Percentiles rank a stretch among this genome's conserved stretches.
phyloP scores from a whole-genome alignment of 2,113 vertebrate genomes.

The Pseudonaja textilis region DNA sequence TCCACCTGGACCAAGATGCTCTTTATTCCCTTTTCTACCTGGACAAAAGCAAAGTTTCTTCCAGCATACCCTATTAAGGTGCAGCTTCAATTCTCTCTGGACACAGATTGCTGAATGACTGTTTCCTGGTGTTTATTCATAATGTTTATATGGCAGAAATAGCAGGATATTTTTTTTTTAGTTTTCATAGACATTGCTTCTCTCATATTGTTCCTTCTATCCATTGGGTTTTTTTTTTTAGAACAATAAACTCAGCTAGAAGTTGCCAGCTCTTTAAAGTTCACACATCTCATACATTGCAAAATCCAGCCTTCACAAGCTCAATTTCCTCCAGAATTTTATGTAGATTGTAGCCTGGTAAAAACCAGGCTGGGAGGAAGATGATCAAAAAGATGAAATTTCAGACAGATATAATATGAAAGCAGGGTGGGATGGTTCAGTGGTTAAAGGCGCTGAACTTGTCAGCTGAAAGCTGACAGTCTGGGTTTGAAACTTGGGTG shows the following conservation, averaged over 20 bases:
- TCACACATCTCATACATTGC: constrained; percentile 8
- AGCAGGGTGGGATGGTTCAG: not conserved
- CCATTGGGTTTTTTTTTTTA: constrained; percentile 6
- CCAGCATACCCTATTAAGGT: constrained; percentile 28
- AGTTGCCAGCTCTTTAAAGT: constrained; percentile 4
- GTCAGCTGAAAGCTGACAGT: too few species aligned
- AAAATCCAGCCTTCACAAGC: not conserved
- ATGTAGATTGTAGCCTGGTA: not conserved
- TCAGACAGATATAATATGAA: not conserved
- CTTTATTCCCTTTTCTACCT: not conserved
- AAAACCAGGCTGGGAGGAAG: not conserved
- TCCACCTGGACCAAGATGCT: constrained; percentile 48
- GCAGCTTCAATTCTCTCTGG: constrained; percentile 15
- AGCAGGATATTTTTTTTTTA: constrained; percentile 22
- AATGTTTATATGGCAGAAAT: constrained; percentile 26
- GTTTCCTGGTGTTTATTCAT: not conserved
- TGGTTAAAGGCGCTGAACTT: not conserved
- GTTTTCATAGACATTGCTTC: constrained; percentile 29
- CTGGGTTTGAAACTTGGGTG: not conserved
- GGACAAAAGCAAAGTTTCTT: constrained; percentile 19
- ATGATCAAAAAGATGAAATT: not conserved
- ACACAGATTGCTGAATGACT: constrained; percentile 17
- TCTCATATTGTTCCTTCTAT: not conserved
- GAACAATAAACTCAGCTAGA: constrained; percentile 12
- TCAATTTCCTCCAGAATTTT: not conserved